Evolutionary conservation across 2,888 invertebrate genomes (phyloP), one percentile per base, ranked within the genome.

Genomic region (Atrina japonica): DNA sequence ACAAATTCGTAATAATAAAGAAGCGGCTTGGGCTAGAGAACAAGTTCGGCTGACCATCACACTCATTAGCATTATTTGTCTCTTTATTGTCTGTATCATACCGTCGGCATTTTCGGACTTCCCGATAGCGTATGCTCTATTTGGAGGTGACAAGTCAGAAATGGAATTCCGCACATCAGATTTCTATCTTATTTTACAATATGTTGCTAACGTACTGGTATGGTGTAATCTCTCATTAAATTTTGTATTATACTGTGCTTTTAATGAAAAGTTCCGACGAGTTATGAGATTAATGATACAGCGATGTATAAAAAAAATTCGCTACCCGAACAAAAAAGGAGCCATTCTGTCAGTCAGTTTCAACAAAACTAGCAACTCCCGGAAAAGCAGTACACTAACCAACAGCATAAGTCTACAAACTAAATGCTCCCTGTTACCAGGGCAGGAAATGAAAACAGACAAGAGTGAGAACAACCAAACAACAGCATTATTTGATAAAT

Each of bases 241-340:
- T 73, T 89, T 88, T 73, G 83, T 89, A 40, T 78, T 88, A 27
- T 89, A 88, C 77, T 87, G 87, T 68, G 84, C 87, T 50, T 88
- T 88, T 64, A 89, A 87, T 77, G 76, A 77, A 49, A 84, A 85
- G 65, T 86, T 86, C 70, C 75, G 82, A 16, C 64, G 79, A 14
- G 82, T 84, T 18, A 76, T 86, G 79, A 76, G 77, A 52, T 78
- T 71, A 60, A 84, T 82, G 45, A 59, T 80, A 16, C 65, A 63
- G 16, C 74, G 82, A n/a, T 56, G 56, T 21, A 56, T 56, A 35
- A 56, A 56, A 40, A 35, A 56, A 40, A 40, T 40, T 21, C 40
- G 40, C 21, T 40, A 40, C 21, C 56, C 56, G n/a, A 40, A 40
- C 18, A 69, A 40, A 66, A 68, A 40, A 72, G 61, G 43, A 63